Conservation (phyloP, 1,140 invertebrate species). For the Solen grandis region DNA sequence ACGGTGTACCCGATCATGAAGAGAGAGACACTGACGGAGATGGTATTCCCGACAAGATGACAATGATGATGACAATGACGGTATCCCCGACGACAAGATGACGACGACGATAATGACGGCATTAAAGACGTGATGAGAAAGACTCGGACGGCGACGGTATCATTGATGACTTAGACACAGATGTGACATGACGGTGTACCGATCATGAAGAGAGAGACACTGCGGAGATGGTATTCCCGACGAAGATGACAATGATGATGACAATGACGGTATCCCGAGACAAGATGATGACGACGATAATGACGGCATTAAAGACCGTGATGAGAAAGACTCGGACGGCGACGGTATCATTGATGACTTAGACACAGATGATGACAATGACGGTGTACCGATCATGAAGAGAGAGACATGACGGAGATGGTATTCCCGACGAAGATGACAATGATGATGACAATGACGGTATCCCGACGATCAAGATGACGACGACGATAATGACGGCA, state of each 20-base stretch:
- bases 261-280: slow-evolving; percentile 74
- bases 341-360: slow-evolving; percentile 65
- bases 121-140: slow-evolving; percentile 59
- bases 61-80: slow-evolving; percentile 71
- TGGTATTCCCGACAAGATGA: slow-evolving; percentile 72
- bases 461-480: slow-evolving; percentile 75
- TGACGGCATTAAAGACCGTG: slow-evolving; percentile 77
- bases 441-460: slow-evolving; percentile 73
- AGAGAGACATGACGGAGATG: slow-evolving; percentile 72
- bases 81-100: slow-evolving; percentile 64
- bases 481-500: slow-evolving; percentile 74
- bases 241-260: slow-evolving; percentile 52
- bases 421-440: slow-evolving; percentile 72
- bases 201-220: slow-evolving; percentile 63
- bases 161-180: slow-evolving; percentile 71
- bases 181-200: slow-evolving; percentile 65
- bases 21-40: slow-evolving; percentile 74
- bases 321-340: slow-evolving; percentile 63
- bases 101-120: slow-evolving; percentile 48
- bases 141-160: slow-evolving; percentile 62
- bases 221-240: slow-evolving; percentile 66
- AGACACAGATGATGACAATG: slow-evolving; percentile 67
- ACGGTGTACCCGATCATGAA: slow-evolving; percentile 62
- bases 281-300: slow-evolving; percentile 69
- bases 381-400: slow-evolving; percentile 75